Evolutionary conservation across 2,888 invertebrate genomes (phyloP).

Genomic region (Mesodorylaimus sp.): DNA sequence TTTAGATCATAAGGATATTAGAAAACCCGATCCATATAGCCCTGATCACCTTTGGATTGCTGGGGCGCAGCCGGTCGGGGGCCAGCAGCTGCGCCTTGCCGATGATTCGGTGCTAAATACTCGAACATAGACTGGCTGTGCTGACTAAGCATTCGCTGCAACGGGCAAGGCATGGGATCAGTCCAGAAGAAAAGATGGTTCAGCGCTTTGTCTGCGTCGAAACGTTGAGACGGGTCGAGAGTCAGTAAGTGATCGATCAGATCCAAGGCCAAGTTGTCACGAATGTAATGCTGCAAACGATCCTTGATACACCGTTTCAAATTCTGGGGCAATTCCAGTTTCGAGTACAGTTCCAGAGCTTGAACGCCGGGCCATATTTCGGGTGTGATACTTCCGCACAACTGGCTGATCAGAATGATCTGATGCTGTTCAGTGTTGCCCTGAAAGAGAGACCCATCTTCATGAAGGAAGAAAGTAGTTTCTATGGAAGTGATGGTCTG

Average conservation of each 20-base stretch:
- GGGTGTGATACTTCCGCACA: conserved; percentile 84
- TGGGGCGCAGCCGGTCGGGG: background rate
- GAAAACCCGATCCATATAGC: too few species aligned
- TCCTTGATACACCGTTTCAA: conserved; percentile 48
- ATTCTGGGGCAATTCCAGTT: conserved; percentile 65
- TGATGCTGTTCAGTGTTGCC: conserved; percentile 94
- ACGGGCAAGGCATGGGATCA: conserved; percentile 63
- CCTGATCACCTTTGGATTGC: too few species aligned
- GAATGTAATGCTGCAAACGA: conserved; percentile 55
- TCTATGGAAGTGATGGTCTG: background rate
- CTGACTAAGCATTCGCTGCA: conserved; percentile 30
- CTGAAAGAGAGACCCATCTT: conserved; percentile 25
- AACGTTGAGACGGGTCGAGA: conserved; percentile 69
- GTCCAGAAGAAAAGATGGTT: conserved; percentile 98
- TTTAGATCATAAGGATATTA: too few species aligned
- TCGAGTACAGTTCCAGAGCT: conserved; percentile 62
- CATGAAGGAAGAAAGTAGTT: background rate
- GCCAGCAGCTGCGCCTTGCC: background rate
- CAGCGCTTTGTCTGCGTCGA: conserved; percentile 71
- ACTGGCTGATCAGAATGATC: conserved; percentile 71
- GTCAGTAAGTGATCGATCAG: conserved; percentile 73
- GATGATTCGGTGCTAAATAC: conserved; percentile 47
- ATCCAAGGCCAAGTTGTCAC: conserved; percentile 76
- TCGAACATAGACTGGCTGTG: conserved; percentile 53
- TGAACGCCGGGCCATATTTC: conserved; percentile 87